A percentile compares a stretch with the other conserved stretches of the same genome.
Conservation (phyloP, 2,888 invertebrate genomes). For the Thereva unica region DNA sequence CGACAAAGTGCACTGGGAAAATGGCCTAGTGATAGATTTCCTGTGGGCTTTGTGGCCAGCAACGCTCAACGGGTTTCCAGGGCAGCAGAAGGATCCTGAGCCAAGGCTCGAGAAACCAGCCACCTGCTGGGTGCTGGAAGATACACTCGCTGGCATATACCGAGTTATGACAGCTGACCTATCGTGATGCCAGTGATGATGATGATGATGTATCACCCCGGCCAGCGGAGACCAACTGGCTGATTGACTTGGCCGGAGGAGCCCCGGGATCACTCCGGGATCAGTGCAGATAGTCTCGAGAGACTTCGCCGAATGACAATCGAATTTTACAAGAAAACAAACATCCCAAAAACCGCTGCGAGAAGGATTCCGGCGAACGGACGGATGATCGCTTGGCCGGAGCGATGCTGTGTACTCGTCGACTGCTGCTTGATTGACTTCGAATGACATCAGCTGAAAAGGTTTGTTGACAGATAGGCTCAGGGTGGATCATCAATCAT, state of each 20-base stretch:
- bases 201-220: slow-evolving; percentile 46
- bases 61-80: slow-evolving; percentile 11
- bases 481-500: slow-evolving; percentile 36
- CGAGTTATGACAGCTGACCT: slow-evolving; percentile 47
- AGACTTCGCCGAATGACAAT: slow-evolving; percentile 30
- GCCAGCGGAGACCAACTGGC: neutral
- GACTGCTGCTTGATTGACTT: slow-evolving; percentile 32
- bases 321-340: slow-evolving; percentile 35
- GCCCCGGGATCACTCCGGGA: neutral
- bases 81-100: neutral
- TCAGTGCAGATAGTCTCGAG: slow-evolving; percentile 9
- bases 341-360: slow-evolving; percentile 17
- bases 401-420: neutral
- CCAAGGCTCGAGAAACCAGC: neutral
- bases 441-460: slow-evolving; percentile 37
- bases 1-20: slow-evolving; percentile 17
- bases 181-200: slow-evolving; percentile 43
- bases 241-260: slow-evolving; percentile 6
- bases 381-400: neutral
- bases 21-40: slow-evolving; percentile 21
- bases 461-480: slow-evolving; percentile 37
- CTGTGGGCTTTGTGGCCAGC: slow-evolving; percentile 7
- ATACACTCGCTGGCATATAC: slow-evolving; percentile 42
- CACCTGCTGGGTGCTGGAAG: slow-evolving; percentile 19
- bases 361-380: neutral